A percentile compares a stretch with the other conserved stretches of the same genome.
phyloP scores from a whole-genome alignment of 2,113 vertebrate genomes.

The Phalacrocorax carbo region DNA sequence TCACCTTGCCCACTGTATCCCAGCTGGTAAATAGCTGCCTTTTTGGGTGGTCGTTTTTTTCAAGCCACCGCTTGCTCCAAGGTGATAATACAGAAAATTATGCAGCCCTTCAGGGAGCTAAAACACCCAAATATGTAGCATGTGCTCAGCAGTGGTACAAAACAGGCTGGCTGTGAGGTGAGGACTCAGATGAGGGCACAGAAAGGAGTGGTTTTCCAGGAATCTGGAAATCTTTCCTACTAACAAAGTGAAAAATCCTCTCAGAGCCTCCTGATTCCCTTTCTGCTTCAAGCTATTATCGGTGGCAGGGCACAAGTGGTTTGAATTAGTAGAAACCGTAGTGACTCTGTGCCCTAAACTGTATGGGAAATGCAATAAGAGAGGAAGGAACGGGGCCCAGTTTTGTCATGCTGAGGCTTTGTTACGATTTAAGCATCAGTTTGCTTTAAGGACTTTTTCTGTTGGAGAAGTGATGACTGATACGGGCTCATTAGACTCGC shows the following conservation, averaged over 20 bases:
- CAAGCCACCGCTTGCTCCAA: not conserved
- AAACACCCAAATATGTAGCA: rapidly evolving
- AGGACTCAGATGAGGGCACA: not conserved
- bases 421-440: not conserved
- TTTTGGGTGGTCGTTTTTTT: not conserved
- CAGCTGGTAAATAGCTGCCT: not conserved
- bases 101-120: not conserved
- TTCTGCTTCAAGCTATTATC: not conserved
- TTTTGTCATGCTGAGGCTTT: not conserved
- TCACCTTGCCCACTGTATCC: not conserved
- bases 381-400: not conserved
- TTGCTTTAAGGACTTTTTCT: not conserved
- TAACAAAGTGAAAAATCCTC: not conserved
- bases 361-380: not conserved
- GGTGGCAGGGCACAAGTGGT: not conserved
- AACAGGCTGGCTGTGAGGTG: not conserved
- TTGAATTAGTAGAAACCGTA: not conserved
- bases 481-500: not conserved
- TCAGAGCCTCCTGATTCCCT: not conserved
- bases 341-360: not conserved
- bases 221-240: not conserved
- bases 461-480: not conserved
- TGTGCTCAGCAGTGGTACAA: not conserved
- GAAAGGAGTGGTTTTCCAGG: not conserved
- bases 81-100: not conserved